Evolutionary conservation across 2,797 vertebrate species (phyloP).

Genomic region (Oreonectes daqikongensis): DNA sequence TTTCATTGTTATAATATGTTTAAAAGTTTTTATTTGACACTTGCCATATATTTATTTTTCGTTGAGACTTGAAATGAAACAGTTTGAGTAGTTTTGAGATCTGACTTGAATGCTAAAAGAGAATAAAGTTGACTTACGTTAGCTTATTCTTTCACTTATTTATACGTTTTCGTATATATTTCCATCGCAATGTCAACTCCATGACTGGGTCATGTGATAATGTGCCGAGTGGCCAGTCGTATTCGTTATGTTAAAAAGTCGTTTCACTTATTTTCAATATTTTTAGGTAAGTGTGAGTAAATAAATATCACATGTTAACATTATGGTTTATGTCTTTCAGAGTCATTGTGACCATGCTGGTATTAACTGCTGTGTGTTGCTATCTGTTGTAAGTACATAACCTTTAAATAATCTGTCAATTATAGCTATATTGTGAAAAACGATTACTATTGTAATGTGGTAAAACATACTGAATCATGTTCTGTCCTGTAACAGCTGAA

Average conservation of each 20-base stretch:
- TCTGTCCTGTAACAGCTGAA: slow-evolving; percentile 21
- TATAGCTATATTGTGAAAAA: background rate
- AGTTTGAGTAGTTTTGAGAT: background rate
- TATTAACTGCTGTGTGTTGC: slow-evolving; percentile 94
- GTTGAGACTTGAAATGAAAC: background rate
- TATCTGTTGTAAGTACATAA: slow-evolving; percentile 96
- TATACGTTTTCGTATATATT: background rate
- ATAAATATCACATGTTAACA: background rate
- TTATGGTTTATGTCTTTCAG: slow-evolving; percentile 69
- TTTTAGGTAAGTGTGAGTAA: background rate
- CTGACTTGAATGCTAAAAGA: background rate
- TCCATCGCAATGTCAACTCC: background rate
- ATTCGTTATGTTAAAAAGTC: background rate
- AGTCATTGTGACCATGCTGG: slow-evolving; percentile 95
- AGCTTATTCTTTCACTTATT: background rate
- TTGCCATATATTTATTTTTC: background rate
- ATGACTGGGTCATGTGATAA: slow-evolving; percentile 15
- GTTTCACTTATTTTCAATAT: background rate
- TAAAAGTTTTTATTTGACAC: background rate
- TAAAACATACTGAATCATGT: background rate
- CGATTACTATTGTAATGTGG: background rate
- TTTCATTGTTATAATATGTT: background rate
- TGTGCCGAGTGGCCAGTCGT: background rate
- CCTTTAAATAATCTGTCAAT: background rate
- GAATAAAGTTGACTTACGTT: background rate